Percentiles rank a stretch among this genome's conserved stretches.
These are phyloP conservation scores for Dendroctonus ponderosae DNA, from an alignment of 1,140 invertebrate species.

Conservation along the genomic window DNA sequence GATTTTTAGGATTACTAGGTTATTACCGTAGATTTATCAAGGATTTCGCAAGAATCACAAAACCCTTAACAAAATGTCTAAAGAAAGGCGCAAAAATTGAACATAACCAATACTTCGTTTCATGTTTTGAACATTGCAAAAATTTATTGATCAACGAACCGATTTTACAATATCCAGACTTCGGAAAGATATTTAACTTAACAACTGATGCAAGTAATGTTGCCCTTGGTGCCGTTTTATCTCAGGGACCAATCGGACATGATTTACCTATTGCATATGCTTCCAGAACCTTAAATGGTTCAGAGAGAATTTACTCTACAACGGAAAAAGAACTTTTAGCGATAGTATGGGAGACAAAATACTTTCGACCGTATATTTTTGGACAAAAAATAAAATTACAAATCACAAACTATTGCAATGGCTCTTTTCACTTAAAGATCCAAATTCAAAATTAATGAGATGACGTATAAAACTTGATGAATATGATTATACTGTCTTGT, in stretches of 20 bases:
- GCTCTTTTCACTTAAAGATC: slow-evolving; percentile 14
- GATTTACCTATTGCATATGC: slow-evolving; percentile 26
- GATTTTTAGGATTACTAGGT: no score
- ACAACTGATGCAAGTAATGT: slow-evolving; percentile 39
- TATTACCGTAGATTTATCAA: no score
- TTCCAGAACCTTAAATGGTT: slow-evolving; percentile 27
- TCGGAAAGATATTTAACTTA: slow-evolving; percentile 43
- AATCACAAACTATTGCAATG: background rate
- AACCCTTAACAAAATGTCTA: no score
- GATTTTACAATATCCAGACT: slow-evolving; percentile 42
- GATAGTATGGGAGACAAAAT: slow-evolving; percentile 17
- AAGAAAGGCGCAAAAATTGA: no score
- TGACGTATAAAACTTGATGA: slow-evolving; percentile 2
- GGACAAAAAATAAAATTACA: background rate
- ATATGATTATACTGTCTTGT: background rate
- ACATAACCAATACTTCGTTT: no score
- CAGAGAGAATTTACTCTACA: slow-evolving; percentile 39
- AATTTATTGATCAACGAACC: slow-evolving; percentile 32
- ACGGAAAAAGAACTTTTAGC: slow-evolving; percentile 2
- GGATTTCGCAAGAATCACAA: no score
- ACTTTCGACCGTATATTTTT: slow-evolving; percentile 21
- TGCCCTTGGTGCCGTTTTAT: slow-evolving; percentile 24
- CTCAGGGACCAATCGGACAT: slow-evolving; percentile 16
- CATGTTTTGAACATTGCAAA: background rate
- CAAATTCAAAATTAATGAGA: slow-evolving; percentile 20